Base-by-base conservation (phyloP, 2,113 vertebrate species). In the Thunnus thynnus region DNA sequence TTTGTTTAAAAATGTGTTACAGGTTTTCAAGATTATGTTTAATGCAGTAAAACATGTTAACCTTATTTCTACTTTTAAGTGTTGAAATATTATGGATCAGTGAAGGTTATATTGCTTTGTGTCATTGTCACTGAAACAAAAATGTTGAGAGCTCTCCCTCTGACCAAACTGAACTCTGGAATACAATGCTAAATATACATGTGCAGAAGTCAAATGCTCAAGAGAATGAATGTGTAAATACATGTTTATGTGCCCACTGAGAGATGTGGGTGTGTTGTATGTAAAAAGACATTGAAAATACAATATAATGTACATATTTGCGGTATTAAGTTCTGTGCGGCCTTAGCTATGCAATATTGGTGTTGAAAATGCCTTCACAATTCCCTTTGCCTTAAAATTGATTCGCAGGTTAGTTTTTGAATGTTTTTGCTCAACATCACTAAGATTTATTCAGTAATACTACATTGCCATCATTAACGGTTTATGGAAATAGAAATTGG, bases 331-430 rank as follows among this genome's bases (percentile, higher is more conserved):
- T 85, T 86, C 66, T 84, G 83, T 85, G 88, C 78, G 90, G 92
- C 93, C 92, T 95, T 94, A 93, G 94, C 95, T 95, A 95, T 96
- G 95, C 94, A 96, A 95, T 88, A 90, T 84, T 83, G 94, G 92
- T 92, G 82, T 91, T 91, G 80, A 80, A 93, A 94, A 91, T 92
- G 95, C 95, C 95, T 95, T 95, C 92, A 94, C 73, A 75, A 88
- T 89, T 95, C 90, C 85, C 88, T 90, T 92, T 93, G 95, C 95
- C 95, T 95, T 96, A 95, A 93, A 90, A 80, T 75, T 46, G 71
- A 72, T 74, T 91, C 61, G 57, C 85, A 78, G 64, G 56, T 91
- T 85, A 55, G 68, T 78, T 89, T 86, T 88, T 75, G 84, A 91
- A 92, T 89, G 85, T 90, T 89, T 84, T 72, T 63, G 48, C 78